phyloP scores from a whole-genome alignment of 2,888 invertebrate genomes.

The Dynastes hyllus region DNA sequence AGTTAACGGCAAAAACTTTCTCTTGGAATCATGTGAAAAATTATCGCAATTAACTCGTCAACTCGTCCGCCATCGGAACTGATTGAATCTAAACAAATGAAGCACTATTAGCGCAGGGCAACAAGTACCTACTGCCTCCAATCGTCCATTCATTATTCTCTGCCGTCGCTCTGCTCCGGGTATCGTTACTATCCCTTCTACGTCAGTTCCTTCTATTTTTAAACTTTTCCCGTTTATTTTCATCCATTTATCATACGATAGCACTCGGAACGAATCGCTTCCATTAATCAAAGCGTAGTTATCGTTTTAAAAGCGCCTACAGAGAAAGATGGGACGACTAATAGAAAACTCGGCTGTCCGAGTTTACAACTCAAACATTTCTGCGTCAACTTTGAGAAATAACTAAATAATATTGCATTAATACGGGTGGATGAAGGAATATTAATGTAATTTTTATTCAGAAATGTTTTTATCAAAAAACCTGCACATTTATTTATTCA shows the following conservation, averaged over 20 bases:
- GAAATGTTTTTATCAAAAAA: no score
- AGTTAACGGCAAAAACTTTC: not conserved
- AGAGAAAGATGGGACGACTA: no score
- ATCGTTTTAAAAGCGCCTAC: no score
- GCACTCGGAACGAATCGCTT: slow-evolving; percentile 2
- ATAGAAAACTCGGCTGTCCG: no score
- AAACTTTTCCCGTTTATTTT: slow-evolving; percentile 19
- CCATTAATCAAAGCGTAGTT: slow-evolving; percentile 1
- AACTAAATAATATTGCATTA: no score
- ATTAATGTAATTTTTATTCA: no score
- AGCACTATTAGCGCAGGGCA: slow-evolving; percentile 14
- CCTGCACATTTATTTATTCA: no score
- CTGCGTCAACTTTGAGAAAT: no score
- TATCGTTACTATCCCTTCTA: not conserved
- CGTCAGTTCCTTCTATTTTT: slow-evolving; percentile 1
- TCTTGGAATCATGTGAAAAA: not conserved
- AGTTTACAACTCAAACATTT: no score
- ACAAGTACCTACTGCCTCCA: slow-evolving; percentile 10
- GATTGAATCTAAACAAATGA: slow-evolving; percentile 36
- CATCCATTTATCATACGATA: slow-evolving; percentile 5
- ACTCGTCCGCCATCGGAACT: slow-evolving; percentile 4
- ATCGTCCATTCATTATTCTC: slow-evolving; percentile 20
- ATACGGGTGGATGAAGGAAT: no score
- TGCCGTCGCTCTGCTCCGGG: not conserved
- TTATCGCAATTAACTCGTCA: slow-evolving; percentile 11